Evolutionary conservation across 2,797 vertebrate species (phyloP), one percentile per base, ranked within the genome.

Genomic region (Pangasius djambal): DNA sequence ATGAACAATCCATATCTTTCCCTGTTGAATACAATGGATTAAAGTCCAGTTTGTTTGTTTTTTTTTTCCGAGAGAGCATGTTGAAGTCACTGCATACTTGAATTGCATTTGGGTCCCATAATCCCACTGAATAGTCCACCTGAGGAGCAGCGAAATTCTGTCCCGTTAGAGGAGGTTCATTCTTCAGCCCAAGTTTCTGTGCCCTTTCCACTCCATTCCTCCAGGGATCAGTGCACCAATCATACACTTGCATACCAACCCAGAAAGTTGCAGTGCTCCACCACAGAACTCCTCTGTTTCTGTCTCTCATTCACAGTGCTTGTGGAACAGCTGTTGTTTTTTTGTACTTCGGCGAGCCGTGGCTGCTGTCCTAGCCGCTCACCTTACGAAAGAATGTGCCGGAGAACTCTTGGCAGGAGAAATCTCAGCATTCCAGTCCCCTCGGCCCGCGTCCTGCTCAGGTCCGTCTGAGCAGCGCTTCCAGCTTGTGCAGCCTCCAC

Each of bases 401-500:
- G 90, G 93, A 94, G 92, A 92, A 91, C 91, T 92, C 92, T 95
- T 94, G 95, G 95, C 95, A 93, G 87, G 90, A 94, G 93, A 5
- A 92, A 94, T 95, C 92, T 94, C 87, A 89, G 93, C 94, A 81
- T 74, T 93, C 92, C 78, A 86, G 74, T 86, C 89, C 92, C 84
- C 85, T 85, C 86, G 67, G 89, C 88, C 83, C 90, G 87, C 86
- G 92, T 40, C 90, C 89, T 1, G 86, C 91, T 96, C 95, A 95
- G 93, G 95, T 96, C 93, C 92, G 93, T 92, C 90, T 92, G 92
- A 95, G 92, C 86, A 96, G 94, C 83, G 93, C 92, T 87, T 94
- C 93, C 4, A 96, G 94, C 93, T 94, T 95, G 91, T 94, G 93
- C 90, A 96, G 92, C 90, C 92, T 95, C 96, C 96, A 96, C 84